Base-by-base conservation (phyloP, 2,888 invertebrate genomes). In the Operophtera brumata region DNA sequence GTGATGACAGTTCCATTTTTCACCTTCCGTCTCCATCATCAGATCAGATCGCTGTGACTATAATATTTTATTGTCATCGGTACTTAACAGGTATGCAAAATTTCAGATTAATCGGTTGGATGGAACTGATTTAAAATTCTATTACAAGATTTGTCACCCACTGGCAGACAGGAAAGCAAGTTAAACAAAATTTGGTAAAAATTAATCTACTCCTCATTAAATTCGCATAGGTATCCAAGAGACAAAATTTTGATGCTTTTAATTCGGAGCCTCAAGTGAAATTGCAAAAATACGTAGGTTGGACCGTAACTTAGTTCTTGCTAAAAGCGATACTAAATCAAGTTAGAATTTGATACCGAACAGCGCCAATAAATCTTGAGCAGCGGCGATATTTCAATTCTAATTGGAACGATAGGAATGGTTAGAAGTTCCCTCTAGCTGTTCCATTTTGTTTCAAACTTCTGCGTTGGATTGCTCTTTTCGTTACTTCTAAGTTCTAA, bases 321-420 rank as follows among this genome's bases (percentile, higher is more conserved):
- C 48, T 52, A 57, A 45, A 56, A 52, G 52, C 52, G 57, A 52
- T 53, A 48, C 57, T 57, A 60, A 65, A 64, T 61, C 58, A 56
- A 57, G 59, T 57, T 57, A 58, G 54, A 59, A 61, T 59, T 57
- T 52, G 54, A 49, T 54, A 52, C 57, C 54, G 57, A 63, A 59
- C 57, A 50, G 54, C 57, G 61, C 59, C 57, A 58, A 61, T 60
- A 62, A 65, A 61, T 62, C 62, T 59, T 58, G 39, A 58, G 54
- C 49, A 57, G 48, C 44, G 55, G 59, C 59, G 52, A 59, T 54
- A 57, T 61, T 62, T 58, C 61, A 57, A 61, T 59, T 54, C 62
- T 62, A 64, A 62, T 61, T 61, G 62, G 54, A 54, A 54, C 62
- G 61, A 65, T 65, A 65, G 61, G 50, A 61, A 56, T 61, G 59